Base-by-base conservation (phyloP, 2,888 invertebrate genomes). In the Synergus itoensis region DNA sequence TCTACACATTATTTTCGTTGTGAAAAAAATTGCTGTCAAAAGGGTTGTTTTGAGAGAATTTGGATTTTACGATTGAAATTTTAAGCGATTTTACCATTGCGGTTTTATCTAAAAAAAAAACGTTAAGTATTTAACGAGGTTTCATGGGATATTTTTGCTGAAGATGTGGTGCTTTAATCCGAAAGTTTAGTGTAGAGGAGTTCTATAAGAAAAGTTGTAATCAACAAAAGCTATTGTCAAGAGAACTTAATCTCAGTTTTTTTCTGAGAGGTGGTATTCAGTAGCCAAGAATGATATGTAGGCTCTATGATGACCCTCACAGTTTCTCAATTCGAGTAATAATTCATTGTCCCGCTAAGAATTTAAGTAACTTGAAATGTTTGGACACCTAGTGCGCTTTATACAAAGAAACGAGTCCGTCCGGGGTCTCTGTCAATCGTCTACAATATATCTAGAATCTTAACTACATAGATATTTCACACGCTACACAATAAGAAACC, bases 331-430 rank as follows among this genome's bases (percentile, higher is more conserved):
- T 53, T 53, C 8, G 8, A 53, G n/a, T 53, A 53, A 53, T 80
- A 80, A 80, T 81, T 83, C 80, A 83, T 83, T 80, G 83, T 81
- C 73, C 45, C 75, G 79, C 57, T 77, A 48, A 79, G 76, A 77
- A 75, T 63, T 60, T 69, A 79, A 80, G 80, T 77, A 80, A 80
- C 77, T 77, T 75, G 48, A 78, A 79, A 83, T 83, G 81, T 83
- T 83, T 83, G 83, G 83, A 83, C 83, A 81, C 79, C 76, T 79
- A 79, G 79, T 79, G 83, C 64, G 80, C 41, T 81, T 77, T 80
- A 80, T 78, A 78, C 78, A 82, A 80, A 77, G 79, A 79, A 77
- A 76, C n/a, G 53, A 53, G 53, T 53, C 53, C 53, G 53, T 53
- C 53, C 53, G 53, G 53, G 53, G 67, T 69, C 76, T 82, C 63